Percentiles rank a stretch among this genome's conserved stretches.
phyloP scores from a whole-genome alignment of 2,888 invertebrate species.

The Achlya flavicornis region DNA sequence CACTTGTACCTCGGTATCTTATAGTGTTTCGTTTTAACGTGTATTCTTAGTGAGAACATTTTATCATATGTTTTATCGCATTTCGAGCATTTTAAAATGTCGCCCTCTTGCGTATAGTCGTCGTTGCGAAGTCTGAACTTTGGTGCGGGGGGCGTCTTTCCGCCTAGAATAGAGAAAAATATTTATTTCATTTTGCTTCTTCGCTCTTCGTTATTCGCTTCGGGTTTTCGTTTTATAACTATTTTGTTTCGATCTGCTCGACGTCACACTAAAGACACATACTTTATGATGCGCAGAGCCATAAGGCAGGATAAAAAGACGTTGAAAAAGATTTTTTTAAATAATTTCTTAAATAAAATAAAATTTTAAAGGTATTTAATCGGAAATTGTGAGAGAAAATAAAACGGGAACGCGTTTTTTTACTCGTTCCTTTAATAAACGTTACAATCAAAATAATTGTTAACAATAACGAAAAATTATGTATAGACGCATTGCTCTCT shows the following conservation, averaged over 20 bases:
- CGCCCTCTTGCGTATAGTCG: slow-evolving; percentile 55
- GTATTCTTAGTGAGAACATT: slow-evolving; percentile 48
- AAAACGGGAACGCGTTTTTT: too few relatives aligned
- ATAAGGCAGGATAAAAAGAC: neutral
- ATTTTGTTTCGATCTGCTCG: neutral
- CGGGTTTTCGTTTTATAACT: neutral
- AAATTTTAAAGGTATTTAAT: neutral
- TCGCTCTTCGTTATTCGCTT: slow-evolving; percentile 1
- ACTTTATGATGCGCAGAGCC: neutral
- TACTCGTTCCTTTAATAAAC: too few relatives aligned
- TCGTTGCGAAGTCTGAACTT: slow-evolving; percentile 52
- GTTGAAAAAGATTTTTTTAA: neutral
- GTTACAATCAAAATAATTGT: too few relatives aligned
- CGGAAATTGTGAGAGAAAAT: too few relatives aligned
- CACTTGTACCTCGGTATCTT: slow-evolving; percentile 54
- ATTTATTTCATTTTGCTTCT: slow-evolving; percentile 25
- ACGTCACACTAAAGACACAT: neutral
- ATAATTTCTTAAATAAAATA: neutral
- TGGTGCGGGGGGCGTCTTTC: slow-evolving; percentile 21
- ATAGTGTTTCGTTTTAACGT: slow-evolving; percentile 64
- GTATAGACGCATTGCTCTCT: too few relatives aligned
- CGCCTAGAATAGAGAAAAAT: slow-evolving; percentile 23
- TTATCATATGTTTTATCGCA: slow-evolving; percentile 61
- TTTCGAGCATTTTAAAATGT: slow-evolving; percentile 43
- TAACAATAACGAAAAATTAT: too few relatives aligned